A percentile compares a stretch with the other conserved stretches of the same genome.
These are phyloP conservation scores for Pseudomyrmex sp. DNA, from an alignment of 1,140 invertebrate species.

Conservation along the genomic window DNA sequence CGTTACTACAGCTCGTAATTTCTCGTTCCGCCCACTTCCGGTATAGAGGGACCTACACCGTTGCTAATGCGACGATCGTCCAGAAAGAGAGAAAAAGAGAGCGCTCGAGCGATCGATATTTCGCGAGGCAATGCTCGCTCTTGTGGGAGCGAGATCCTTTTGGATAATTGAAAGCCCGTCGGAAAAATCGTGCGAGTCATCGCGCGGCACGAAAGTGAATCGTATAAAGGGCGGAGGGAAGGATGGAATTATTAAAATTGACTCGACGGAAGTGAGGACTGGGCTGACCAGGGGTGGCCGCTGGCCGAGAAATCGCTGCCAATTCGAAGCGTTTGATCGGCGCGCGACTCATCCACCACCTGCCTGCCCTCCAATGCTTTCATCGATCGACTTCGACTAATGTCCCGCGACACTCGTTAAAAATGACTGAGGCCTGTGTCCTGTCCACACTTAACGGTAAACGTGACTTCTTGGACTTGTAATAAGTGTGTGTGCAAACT, in stretches of 20 bases:
- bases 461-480: background rate
- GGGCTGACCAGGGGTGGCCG: constrained; percentile 16
- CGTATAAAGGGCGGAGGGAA: background rate
- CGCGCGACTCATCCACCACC: constrained; percentile 76
- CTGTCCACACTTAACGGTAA: background rate
- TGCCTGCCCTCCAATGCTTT: constrained; percentile 67
- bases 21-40: constrained; percentile 62
- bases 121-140: constrained; percentile 45
- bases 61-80: constrained; percentile 38
- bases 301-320: constrained; percentile 75
- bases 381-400: constrained; percentile 65
- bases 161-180: constrained; percentile 77
- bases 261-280: constrained; percentile 61
- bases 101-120: constrained; percentile 69
- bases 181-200: constrained; percentile 78
- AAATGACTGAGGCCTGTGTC: constrained; percentile 32
- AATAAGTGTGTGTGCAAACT: constrained; percentile 1
- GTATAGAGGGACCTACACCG: constrained; percentile 13
- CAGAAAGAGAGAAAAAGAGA: background rate
- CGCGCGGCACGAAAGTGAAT: constrained; percentile 46
- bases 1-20: constrained; percentile 62
- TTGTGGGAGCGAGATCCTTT: constrained; percentile 62
- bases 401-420: constrained; percentile 35
- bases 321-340: constrained; percentile 77
- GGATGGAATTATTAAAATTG: constrained; percentile 79